Conservation (phyloP, 1,140 invertebrate species). For the Trichogramma pretiosum region DNA sequence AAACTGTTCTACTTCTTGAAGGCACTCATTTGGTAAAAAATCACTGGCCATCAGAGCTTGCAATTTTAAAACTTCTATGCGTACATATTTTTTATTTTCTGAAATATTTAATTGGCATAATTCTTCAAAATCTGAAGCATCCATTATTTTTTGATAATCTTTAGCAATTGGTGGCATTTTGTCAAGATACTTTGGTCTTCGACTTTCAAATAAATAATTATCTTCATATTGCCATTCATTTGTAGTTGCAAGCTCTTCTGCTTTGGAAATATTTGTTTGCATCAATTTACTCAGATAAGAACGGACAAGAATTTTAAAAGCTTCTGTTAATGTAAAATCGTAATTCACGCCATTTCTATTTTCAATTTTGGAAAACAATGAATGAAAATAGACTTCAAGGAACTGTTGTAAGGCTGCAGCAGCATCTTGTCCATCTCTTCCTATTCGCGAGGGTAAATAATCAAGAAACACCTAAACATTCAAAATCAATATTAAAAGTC, state of each 20-base stretch:
- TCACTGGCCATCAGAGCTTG: slow-evolving; percentile 40
- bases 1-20: slow-evolving; percentile 40
- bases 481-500: too few species aligned
- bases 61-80: slow-evolving; percentile 35
- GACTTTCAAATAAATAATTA: slow-evolving; percentile 41
- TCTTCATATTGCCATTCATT: slow-evolving; percentile 25
- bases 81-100: slow-evolving; percentile 23
- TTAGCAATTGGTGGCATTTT: slow-evolving; percentile 43
- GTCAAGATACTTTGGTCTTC: slow-evolving; percentile 43
- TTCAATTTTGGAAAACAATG: slow-evolving; percentile 38
- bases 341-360: slow-evolving; percentile 33
- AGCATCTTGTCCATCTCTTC: slow-evolving; percentile 46
- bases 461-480: slow-evolving; percentile 47
- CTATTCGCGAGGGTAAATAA: slow-evolving; percentile 51
- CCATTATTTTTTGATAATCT: slow-evolving; percentile 29
- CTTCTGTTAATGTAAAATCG: slow-evolving; percentile 44
- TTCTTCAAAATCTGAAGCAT: slow-evolving; percentile 24
- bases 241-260: slow-evolving; percentile 13
- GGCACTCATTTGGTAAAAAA: slow-evolving; percentile 37
- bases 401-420: slow-evolving; percentile 47
- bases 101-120: slow-evolving; percentile 19
- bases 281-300: slow-evolving; percentile 49
- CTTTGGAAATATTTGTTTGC: slow-evolving; percentile 32
- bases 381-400: slow-evolving; percentile 46
- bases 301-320: slow-evolving; percentile 48